Percentiles rank a stretch among this genome's conserved stretches.
phyloP scores from a whole-genome alignment of 1,140 invertebrate species.

The Mycetomoellerius zeteki region DNA sequence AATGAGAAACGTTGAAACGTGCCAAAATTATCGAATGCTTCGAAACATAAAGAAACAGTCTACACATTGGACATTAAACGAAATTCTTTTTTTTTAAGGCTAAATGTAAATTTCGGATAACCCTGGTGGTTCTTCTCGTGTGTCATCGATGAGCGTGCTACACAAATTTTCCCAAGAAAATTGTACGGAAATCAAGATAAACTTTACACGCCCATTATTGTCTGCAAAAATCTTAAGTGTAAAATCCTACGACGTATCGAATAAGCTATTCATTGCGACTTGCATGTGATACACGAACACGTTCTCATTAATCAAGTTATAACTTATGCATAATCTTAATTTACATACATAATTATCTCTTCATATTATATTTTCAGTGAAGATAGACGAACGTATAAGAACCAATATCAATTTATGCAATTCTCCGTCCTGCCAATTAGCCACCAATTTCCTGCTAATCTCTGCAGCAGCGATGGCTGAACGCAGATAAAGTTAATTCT shows the following conservation, averaged over 20 bases:
- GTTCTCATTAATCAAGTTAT: conserved; percentile 16
- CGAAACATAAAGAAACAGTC: conserved; percentile 35
- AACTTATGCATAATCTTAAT: conserved; percentile 6
- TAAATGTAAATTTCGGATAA: conserved; percentile 15
- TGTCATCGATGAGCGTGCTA: neutral
- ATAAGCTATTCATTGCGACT: neutral
- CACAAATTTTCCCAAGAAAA: neutral
- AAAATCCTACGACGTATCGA: neutral
- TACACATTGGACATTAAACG: conserved; percentile 3
- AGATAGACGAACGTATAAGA: neutral
- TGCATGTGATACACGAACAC: neutral
- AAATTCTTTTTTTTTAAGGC: neutral
- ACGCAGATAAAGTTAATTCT: conserved; percentile 37
- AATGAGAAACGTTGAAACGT: conserved; percentile 34
- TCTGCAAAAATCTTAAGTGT: neutral
- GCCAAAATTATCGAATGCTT: conserved; percentile 52
- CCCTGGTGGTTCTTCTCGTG: neutral
- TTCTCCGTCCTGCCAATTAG: conserved; percentile 30
- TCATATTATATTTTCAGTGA: neutral
- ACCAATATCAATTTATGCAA: conserved; percentile 21
- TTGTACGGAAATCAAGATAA: neutral
- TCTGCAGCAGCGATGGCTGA: conserved; percentile 19
- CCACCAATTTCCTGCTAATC: conserved; percentile 47
- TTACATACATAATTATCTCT: neutral
- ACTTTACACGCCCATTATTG: neutral